A percentile compares a stretch with the other conserved stretches of the same genome.
Conservation (phyloP, 2,797 vertebrate species). For the Eidolon dupreanum region DNA sequence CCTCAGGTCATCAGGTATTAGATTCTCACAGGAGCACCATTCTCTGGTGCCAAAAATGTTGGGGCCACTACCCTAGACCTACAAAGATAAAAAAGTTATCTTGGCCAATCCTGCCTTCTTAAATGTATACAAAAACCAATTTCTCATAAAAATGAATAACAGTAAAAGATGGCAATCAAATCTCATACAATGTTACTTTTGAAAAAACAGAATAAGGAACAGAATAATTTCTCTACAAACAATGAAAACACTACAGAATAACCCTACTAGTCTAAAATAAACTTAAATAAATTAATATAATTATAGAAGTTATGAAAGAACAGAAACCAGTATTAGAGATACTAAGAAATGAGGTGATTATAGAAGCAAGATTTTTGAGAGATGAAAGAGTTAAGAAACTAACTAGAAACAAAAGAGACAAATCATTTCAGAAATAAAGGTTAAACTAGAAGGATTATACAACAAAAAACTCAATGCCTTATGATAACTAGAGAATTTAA, state of each 20-base stretch:
- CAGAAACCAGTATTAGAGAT: conserved; percentile 6
- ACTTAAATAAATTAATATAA: neutral
- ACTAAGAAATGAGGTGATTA: neutral
- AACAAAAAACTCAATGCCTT: neutral
- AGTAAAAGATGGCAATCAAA: neutral
- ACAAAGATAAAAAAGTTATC: neutral
- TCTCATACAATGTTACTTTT: neutral
- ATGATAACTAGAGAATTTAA: conserved; percentile 9
- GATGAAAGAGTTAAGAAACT: neutral
- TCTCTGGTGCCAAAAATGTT: too few relatives aligned
- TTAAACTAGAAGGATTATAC: neutral
- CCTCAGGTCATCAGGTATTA: too few relatives aligned
- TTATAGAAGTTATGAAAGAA: neutral
- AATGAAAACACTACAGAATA: neutral
- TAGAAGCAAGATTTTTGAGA: neutral
- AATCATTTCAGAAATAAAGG: neutral
- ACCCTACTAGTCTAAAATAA: conserved; percentile 13
- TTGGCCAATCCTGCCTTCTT: neutral
- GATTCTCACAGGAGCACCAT: too few relatives aligned
- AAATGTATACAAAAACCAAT: neutral
- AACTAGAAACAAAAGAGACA: neutral
- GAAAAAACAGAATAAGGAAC: neutral
- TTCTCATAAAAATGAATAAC: neutral
- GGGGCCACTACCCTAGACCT: too few relatives aligned
- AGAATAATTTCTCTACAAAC: neutral